A percentile compares a stretch with the other conserved stretches of the same genome.
Evolutionary conservation across 2,113 vertebrate species (phyloP).

Genomic region (Tachuris rubrigastra): DNA sequence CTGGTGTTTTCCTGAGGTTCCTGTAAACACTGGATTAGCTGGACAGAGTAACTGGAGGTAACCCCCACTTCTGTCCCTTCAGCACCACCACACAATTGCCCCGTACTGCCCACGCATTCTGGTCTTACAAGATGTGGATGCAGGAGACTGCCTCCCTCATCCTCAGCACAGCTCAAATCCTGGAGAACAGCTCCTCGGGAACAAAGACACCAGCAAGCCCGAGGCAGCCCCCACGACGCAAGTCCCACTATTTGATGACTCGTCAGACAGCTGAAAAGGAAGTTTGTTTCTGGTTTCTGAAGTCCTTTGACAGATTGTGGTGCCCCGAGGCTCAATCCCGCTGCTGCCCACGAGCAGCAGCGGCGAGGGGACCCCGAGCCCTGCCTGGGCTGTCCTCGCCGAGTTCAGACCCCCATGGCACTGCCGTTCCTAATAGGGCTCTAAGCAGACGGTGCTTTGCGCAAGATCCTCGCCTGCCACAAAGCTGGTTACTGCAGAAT

Average conservation of each 20-base stretch:
- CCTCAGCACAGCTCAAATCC: not conserved
- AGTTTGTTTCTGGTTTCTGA: not conserved
- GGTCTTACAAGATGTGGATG: not conserved
- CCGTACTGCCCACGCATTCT: accelerated
- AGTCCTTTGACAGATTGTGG: not conserved
- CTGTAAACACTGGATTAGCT: not conserved
- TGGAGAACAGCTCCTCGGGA: not conserved
- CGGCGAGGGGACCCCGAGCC: not conserved
- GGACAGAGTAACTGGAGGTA: not conserved
- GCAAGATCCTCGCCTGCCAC: not conserved
- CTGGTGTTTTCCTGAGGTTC: not conserved
- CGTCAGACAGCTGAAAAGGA: not conserved
- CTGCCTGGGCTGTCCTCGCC: not conserved
- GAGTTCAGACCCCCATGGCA: not conserved
- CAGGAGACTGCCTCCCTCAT: not conserved
- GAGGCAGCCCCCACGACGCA: not conserved
- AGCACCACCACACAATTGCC: accelerated
- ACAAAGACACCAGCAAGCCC: not conserved
- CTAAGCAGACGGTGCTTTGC: not conserved
- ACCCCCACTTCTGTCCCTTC: not conserved
- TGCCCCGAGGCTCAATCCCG: accelerated
- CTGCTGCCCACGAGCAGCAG: not conserved
- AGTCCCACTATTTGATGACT: accelerated
- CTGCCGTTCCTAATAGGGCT: not conserved
- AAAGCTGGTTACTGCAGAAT: not conserved